Evolutionary conservation across 2,113 vertebrate genomes (phyloP).

Genomic region (Arvicanthis niloticus): DNA sequence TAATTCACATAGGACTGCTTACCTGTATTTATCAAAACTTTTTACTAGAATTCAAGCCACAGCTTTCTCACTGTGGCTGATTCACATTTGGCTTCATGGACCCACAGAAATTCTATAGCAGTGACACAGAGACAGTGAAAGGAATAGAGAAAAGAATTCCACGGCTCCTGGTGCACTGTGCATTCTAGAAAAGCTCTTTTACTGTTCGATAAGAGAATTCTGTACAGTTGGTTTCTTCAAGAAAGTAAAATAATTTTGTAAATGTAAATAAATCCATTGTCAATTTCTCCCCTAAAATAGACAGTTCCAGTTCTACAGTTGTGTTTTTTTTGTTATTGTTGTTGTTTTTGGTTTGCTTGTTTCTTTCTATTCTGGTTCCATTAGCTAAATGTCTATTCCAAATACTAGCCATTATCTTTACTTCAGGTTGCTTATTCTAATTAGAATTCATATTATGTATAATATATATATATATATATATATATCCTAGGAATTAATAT

Average conservation of each 20-base stretch:
- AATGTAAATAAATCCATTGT: background rate
- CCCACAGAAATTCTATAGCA: background rate
- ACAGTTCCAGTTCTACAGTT: background rate
- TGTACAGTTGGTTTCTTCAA: background rate
- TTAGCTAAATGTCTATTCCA: background rate
- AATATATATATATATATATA: too few relatives aligned
- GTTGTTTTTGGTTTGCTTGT: background rate
- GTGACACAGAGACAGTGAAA: background rate
- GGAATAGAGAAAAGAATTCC: background rate
- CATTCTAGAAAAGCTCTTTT: background rate
- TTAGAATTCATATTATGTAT: background rate
- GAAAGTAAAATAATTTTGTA: background rate
- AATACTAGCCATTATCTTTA: background rate
- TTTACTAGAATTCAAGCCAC: background rate
- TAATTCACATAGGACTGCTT: background rate
- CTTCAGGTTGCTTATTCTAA: background rate
- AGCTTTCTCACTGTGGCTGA: background rate
- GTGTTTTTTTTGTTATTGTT: too few relatives aligned
- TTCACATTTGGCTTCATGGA: background rate
- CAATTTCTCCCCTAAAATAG: background rate
- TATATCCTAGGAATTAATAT: too few relatives aligned
- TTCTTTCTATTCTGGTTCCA: conserved; percentile 6
- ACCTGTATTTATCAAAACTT: background rate
- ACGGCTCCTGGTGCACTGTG: background rate
- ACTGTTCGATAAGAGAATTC: background rate